Evolutionary conservation across 2,797 vertebrate genomes (phyloP), one percentile per base, ranked within the genome.

Genomic region (Artibeus jamaicensis): DNA sequence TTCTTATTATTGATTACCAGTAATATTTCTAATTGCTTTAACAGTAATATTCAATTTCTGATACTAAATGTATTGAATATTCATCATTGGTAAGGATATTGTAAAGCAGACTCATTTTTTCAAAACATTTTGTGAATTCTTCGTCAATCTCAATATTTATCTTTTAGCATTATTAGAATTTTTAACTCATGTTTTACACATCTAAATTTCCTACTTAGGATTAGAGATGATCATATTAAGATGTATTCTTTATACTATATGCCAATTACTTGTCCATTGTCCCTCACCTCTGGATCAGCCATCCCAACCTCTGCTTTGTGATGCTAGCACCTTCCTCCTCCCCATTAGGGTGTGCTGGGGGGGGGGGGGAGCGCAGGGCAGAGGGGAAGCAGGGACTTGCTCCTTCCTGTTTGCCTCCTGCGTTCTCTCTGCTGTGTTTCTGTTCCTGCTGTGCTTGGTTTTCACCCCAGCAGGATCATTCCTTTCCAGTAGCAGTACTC

Each of bases 21-120:
- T 90, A 95, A 67, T 10, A 37, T 12, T 34, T 59, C 34, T 87
- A 91, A 88, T 37, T 95, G 32, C 67, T 88, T 91, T 76, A 85
- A 53, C 8, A 70, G 44, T 7, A 89, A 89, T 86, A 46, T 68
- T 68, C 59, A 48, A 32, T 88, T 78, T 85, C 73, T 77, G 44
- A 79, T 76, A 26, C 6, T 65, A 34, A 92, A 39, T 67, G 9
- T 50, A 73, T 65, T 76, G 14, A 93, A 34, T 50, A 78, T 83
- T 53, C 22, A 37, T 55, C 18, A 44, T 5, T 83, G 37, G 9
- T n/a, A 77, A 55, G 22, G 16, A 32, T 50, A 53, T 70, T 46
- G 3, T 62, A 74, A 89, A 32, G 14, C 8, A 81, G 26, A 39
- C 0, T 57, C 84, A 48, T 22, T 79, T 70, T 62, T 77, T 65